A percentile compares a stretch with the other conserved stretches of the same genome.
Conservation (phyloP, 2,888 invertebrate genomes). For the Archips crataeganus region DNA sequence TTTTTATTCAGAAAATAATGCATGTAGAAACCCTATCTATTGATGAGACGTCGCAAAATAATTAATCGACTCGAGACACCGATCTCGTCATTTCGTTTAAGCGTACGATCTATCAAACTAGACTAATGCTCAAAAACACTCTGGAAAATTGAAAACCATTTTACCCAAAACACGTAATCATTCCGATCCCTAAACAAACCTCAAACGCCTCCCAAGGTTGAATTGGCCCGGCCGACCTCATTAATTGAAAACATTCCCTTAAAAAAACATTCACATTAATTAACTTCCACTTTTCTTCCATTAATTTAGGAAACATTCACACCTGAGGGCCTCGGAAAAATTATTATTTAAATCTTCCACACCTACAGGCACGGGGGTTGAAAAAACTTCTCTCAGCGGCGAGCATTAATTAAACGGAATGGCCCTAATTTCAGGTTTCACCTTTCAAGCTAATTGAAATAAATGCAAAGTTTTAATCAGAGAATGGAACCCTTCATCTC, state of each 20-base stretch:
- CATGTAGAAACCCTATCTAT: background rate
- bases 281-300: constrained; percentile 27
- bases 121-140: constrained; percentile 15
- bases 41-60: background rate
- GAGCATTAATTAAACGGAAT: constrained; percentile 73
- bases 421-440: constrained; percentile 74
- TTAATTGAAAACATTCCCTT: constrained; percentile 29
- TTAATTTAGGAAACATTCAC: constrained; percentile 57
- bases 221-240: constrained; percentile 8
- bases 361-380: constrained; percentile 50
- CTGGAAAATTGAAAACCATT: background rate
- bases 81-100: background rate
- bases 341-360: constrained; percentile 64
- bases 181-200: constrained; percentile 9
- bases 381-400: constrained; percentile 56
- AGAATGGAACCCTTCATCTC: constrained; percentile 51
- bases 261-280: constrained; percentile 37
- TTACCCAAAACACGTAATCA: constrained; percentile 9
- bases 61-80: background rate
- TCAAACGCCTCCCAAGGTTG: constrained; percentile 16
- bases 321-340: constrained; percentile 61
- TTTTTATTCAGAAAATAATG: background rate
- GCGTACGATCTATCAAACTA: constrained; percentile 4
- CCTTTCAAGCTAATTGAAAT: constrained; percentile 76
- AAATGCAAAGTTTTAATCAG: constrained; percentile 75